These are phyloP conservation scores for Anoplopoma fimbria DNA, from an alignment of 2,113 vertebrate species.

Conservation along the genomic window DNA sequence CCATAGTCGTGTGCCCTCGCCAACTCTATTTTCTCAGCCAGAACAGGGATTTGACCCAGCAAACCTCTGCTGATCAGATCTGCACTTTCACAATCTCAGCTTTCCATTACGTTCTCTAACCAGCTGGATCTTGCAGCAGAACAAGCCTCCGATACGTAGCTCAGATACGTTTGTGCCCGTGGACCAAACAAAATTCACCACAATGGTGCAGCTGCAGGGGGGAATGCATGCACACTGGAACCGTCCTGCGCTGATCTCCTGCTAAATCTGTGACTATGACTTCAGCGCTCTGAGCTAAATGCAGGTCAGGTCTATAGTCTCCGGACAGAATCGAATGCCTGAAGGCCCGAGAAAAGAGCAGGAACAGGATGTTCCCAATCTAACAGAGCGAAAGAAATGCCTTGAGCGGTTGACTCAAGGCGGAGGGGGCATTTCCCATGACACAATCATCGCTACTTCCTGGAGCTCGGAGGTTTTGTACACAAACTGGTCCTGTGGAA, in stretches of 20 bases:
- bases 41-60: neutral
- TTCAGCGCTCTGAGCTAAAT: conserved; percentile 2
- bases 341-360: conserved; percentile 29
- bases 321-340: neutral
- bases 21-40: neutral
- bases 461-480: conserved; percentile 50
- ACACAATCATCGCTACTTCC: conserved; percentile 63
- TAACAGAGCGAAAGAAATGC: conserved; percentile 47
- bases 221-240: neutral
- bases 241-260: conserved; percentile 24
- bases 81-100: neutral
- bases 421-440: conserved; percentile 73
- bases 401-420: conserved; percentile 33
- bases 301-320: conserved; percentile 40
- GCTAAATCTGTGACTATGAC: neutral
- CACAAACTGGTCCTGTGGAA: conserved; percentile 56
- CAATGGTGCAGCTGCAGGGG: conserved; percentile 48
- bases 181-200: conserved; percentile 1
- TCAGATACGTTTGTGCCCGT: conserved; percentile 51
- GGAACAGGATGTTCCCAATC: conserved; percentile 66
- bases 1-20: neutral
- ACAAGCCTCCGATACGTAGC: conserved; percentile 1
- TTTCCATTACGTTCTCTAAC: conserved; percentile 33
- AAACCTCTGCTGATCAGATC: conserved; percentile 40
- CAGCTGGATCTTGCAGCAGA: neutral